Evolutionary conservation across 1,140 invertebrate genomes (phyloP).

Genomic region (Mya arenaria): DNA sequence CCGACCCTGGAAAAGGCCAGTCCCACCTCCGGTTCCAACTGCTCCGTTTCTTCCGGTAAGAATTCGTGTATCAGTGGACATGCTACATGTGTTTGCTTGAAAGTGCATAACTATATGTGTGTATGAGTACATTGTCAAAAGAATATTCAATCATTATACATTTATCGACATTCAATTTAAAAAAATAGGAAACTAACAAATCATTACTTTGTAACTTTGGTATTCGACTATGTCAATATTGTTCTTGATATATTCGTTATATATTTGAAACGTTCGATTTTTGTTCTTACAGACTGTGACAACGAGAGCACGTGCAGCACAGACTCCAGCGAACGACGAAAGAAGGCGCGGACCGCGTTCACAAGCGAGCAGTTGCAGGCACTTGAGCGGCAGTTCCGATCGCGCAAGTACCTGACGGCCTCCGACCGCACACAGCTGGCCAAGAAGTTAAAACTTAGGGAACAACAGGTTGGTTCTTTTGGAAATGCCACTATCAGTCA

Average conservation of each 20-base stretch:
- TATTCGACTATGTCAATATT: background rate
- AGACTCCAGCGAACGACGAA: constrained; percentile 86
- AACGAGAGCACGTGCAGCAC: constrained; percentile 41
- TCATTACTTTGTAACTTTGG: too few species aligned
- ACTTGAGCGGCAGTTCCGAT: constrained; percentile 96
- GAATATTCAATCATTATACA: too few species aligned
- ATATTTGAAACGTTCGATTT: background rate
- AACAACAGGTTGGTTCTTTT: constrained; percentile 81
- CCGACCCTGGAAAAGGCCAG: constrained; percentile 20
- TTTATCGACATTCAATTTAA: too few species aligned
- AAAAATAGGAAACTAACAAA: too few species aligned
- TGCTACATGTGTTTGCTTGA: too few species aligned
- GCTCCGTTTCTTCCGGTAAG: constrained; percentile 18
- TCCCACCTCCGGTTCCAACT: background rate
- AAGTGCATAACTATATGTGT: too few species aligned
- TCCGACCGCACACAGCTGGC: constrained; percentile 97
- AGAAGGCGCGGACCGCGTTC: constrained; percentile 98
- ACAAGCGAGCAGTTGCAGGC: constrained; percentile 99
- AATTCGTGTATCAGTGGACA: too few species aligned
- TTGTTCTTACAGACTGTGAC: constrained; percentile 61
- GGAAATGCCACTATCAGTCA: too few species aligned
- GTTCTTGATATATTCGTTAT: background rate
- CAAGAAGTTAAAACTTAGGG: constrained; percentile 93
- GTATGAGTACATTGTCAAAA: too few species aligned
- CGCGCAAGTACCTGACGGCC: constrained; percentile 97